Base-by-base conservation (phyloP, 2,113 vertebrate genomes). In the Plotosus lineatus region DNA sequence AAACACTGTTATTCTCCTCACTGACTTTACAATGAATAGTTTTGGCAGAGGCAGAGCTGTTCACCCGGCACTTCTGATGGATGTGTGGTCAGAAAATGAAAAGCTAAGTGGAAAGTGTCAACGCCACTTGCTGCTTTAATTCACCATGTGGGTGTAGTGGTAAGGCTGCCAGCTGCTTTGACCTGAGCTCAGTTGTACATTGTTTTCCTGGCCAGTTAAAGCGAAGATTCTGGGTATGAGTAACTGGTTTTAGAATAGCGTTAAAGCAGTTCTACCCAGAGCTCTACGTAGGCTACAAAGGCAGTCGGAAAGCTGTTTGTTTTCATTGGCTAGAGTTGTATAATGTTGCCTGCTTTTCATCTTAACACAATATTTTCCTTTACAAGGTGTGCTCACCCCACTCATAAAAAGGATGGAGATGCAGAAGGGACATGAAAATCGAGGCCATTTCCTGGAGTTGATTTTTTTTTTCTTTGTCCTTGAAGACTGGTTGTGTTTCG, bases 1-100 rank as follows among this genome's bases (percentile, higher is more conserved):
- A 83, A 83, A 82, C 55, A 51, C 68, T 68, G 63, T 83, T 90
- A 85, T 89, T 87, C 85, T 82, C 87, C 81, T 83, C 81, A 58
- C 38, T 31, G 33, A 78, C 50, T 85, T 74, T 79, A 38, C 50
- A 77, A 69, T 23, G 51, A 76, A 48, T 79, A 48, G 48, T 66
- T 73, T 76, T 31, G 46, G 73, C 77, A 68, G 58, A 12, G 53
- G 77, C 74, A 80, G 38, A 76, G 40, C 72, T 65, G 48, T 81
- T 81, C 28, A 38, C 44, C 42, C 46, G 26, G 76, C 46, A 51
- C 66, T 53, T 69, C 58, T 31, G 79, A 75, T 75, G 58, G 79
- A 79, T 44, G 73, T 78, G 77, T 74, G 77, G 65, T 87, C 76
- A 68, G 75, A 68, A 83, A 71, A 40, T 77, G 73, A 80, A 31